phyloP scores from a whole-genome alignment of 2,888 invertebrate species.

The Trissolcus brochymenae region DNA sequence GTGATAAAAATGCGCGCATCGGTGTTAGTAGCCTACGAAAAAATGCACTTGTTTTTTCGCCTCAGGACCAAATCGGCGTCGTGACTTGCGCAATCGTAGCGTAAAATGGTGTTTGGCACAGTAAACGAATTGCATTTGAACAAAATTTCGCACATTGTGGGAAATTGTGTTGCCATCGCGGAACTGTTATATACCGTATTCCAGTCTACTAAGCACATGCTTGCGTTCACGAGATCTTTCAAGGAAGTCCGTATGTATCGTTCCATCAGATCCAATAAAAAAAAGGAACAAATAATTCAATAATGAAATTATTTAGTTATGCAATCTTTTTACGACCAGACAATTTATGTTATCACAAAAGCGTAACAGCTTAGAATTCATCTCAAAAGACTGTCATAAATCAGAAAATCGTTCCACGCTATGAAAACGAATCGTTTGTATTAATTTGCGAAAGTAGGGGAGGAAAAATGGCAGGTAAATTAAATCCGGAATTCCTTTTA shows the following conservation, averaged over 20 bases:
- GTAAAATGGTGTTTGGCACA: slow-evolving; percentile 14
- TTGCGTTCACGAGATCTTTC: slow-evolving; percentile 26
- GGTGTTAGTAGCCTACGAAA: background rate
- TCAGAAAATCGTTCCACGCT: too few species aligned
- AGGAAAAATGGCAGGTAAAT: too few species aligned
- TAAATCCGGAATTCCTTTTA: too few species aligned
- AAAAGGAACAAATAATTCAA: slow-evolving; percentile 20
- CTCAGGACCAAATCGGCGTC: slow-evolving; percentile 1
- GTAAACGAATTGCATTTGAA: slow-evolving; percentile 13
- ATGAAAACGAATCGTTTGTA: too few species aligned
- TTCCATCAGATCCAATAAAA: slow-evolving; percentile 13
- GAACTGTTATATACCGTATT: slow-evolving; percentile 34
- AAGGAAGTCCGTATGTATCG: slow-evolving; percentile 35
- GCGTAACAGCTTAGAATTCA: too few species aligned
- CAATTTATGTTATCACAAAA: too few species aligned
- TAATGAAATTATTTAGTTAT: slow-evolving; percentile 8
- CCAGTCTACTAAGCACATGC: slow-evolving; percentile 43
- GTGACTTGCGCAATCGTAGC: slow-evolving; percentile 18
- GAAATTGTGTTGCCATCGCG: slow-evolving; percentile 36
- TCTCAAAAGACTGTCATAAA: too few species aligned
- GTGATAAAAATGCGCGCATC: slow-evolving; percentile 9
- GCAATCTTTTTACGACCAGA: background rate
- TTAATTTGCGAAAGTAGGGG: too few species aligned
- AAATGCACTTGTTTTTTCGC: background rate
- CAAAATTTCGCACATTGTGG: slow-evolving; percentile 21